phyloP scores from a whole-genome alignment of 2,888 invertebrate genomes.

The Drosophila robusta region DNA sequence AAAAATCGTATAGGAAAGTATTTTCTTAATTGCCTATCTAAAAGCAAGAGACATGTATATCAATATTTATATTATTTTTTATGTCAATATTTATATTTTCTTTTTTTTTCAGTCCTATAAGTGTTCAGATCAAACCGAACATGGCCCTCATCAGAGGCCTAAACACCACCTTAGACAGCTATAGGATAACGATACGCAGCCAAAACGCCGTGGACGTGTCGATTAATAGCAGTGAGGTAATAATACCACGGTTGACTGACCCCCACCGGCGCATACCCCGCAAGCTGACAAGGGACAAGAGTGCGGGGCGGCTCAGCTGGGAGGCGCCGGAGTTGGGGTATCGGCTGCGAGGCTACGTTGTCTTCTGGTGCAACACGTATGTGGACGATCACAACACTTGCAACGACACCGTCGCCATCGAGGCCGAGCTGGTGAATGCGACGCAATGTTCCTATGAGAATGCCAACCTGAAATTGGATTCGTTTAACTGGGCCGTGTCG shows the following conservation, averaged over 20 bases:
- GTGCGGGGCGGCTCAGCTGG: constrained; percentile 1
- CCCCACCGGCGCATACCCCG: constrained; percentile 1
- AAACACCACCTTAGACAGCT: rapidly evolving
- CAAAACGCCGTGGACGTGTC: constrained; percentile 44
- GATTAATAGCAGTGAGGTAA: constrained; percentile 15
- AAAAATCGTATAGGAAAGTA: too few relatives aligned
- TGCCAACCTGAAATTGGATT: not conserved
- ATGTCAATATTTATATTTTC: not conserved
- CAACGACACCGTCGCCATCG: not conserved
- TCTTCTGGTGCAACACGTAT: constrained; percentile 39
- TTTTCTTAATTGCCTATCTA: too few relatives aligned
- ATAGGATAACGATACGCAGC: constrained; percentile 29
- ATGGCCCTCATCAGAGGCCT: constrained; percentile 25
- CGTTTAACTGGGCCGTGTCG: constrained; percentile 31
- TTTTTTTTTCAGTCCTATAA: constrained; percentile 5
- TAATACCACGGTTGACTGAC: constrained; percentile 6
- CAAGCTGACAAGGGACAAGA: not conserved
- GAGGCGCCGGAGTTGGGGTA: not conserved
- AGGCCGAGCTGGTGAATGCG: rapidly evolving
- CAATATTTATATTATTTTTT: too few relatives aligned
- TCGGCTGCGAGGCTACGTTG: constrained; percentile 26
- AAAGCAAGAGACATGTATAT: too few relatives aligned
- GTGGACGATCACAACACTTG: constrained; percentile 2
- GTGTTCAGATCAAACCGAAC: constrained; percentile 3
- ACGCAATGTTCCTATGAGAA: not conserved